Evolutionary conservation across 2,797 vertebrate genomes (phyloP).

Genomic region (Pseudocheirus occidentalis): DNA sequence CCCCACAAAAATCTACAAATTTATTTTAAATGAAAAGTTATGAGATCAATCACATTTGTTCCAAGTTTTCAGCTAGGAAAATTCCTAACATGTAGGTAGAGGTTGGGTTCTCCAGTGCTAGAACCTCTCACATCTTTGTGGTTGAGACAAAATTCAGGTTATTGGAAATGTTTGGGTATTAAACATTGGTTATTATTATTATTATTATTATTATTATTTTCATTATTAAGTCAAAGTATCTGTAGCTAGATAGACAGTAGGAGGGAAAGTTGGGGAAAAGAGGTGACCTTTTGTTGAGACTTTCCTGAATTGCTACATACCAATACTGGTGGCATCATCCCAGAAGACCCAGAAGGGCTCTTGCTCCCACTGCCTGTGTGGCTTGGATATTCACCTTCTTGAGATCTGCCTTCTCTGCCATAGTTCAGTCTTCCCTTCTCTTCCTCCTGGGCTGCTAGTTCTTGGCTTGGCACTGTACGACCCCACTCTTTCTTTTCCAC

Average conservation of each 20-base stretch:
- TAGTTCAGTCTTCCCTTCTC: background rate
- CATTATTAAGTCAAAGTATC: background rate
- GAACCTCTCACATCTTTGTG: background rate
- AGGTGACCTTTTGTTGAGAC: background rate
- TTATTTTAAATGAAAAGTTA: background rate
- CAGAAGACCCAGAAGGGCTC: background rate
- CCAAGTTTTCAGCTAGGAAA: too few relatives aligned
- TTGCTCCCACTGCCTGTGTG: background rate
- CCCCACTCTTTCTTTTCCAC: background rate
- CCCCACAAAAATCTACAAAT: too few relatives aligned
- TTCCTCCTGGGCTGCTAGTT: background rate
- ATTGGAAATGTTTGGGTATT: background rate
- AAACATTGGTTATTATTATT: background rate
- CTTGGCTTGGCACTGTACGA: background rate
- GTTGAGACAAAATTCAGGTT: background rate
- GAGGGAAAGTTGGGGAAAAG: background rate
- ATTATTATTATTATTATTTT: background rate
- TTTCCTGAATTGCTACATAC: background rate
- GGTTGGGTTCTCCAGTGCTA: background rate
- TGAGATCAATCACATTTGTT: too few relatives aligned
- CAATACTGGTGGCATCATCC: background rate
- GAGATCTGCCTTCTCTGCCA: background rate
- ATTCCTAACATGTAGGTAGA: background rate
- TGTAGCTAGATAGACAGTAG: background rate
- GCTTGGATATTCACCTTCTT: background rate